Conservation (phyloP, 2,113 vertebrate genomes). For the Ceyx margarethae region DNA sequence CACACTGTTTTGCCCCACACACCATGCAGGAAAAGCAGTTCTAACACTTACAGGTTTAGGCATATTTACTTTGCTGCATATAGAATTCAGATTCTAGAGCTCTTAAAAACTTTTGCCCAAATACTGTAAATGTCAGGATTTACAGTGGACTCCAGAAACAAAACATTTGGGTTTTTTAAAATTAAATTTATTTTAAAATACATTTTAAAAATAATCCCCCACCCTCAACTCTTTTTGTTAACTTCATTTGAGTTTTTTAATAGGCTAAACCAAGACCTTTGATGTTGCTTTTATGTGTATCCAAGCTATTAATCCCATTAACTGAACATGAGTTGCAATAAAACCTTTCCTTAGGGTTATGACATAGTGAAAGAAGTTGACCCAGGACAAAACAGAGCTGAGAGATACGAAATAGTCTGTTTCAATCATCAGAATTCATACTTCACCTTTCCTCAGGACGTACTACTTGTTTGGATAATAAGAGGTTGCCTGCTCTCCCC, state of each 20-base stretch:
- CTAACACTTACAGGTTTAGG: neutral
- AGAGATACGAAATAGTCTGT: neutral
- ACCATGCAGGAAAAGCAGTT: neutral
- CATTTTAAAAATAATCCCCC: neutral
- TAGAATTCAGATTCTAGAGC: neutral
- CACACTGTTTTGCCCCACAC: neutral
- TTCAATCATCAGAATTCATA: neutral
- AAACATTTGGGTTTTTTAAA: neutral
- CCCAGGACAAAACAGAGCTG: neutral
- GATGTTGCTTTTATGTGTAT: neutral
- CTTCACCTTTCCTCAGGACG: neutral
- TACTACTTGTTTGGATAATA: neutral
- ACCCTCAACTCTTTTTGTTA: neutral
- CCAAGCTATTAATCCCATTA: slow-evolving; percentile 2
- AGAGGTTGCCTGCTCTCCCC: neutral
- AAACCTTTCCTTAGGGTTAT: slow-evolving; percentile 4
- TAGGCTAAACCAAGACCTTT: neutral
- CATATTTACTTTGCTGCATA: neutral
- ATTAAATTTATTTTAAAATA: neutral
- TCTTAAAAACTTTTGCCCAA: neutral
- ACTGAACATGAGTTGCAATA: neutral
- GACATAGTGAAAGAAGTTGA: neutral
- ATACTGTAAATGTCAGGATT: neutral
- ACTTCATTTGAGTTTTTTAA: neutral
- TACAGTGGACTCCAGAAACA: neutral